Evolutionary conservation across 92 coral and sea anemone genomes (phyloP), one percentile per base, ranked within the genome.

Genomic region (Bergia sp.): DNA sequence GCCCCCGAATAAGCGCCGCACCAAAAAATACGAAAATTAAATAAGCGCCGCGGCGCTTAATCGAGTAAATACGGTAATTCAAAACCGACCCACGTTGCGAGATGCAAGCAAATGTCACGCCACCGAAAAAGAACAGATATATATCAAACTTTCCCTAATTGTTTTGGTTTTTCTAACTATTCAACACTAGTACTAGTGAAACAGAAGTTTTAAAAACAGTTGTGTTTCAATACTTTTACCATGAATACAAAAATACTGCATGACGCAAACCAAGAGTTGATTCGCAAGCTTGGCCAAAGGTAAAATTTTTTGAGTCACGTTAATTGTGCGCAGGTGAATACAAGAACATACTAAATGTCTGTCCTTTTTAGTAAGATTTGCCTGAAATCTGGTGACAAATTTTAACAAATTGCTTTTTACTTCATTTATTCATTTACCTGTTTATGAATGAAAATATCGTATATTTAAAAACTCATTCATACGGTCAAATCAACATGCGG

Each of bases 281-380:
- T 67, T 67, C 73, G 73, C 18, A 36, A 67, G 73, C 3, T 67
- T 67, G 73, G 73, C 73, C 18, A 67, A 67, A 67, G 73, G 73
- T 67, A 36, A 67, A 67, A 67, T 36, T 67, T 36, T 67, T 67
- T 67, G 73, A 67, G 73, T 67, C 73, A 67, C 73, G 73, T 67
- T 36, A 67, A 67, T 67, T 67, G 73, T 67, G 73, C 73, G 20
- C 73, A 55, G 73, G 73, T 67, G 73, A 67, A 67, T 67, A 67
- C 73, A 67, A 67, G 73, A 67, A 67, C 73, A 67, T 67, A 36
- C 20, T 67, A 67, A 67, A 36, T 67, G 73, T 67, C 20, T 36
- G 73, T 1, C 73, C 73, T 67, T 67, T 67, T 67, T 67, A 67
- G 73, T 67, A 5, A 67, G 73, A 67, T 67, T 67, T 67, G 73